Conservation (phyloP, 2,113 vertebrate species). For the Microcebus ravelobensis region DNA sequence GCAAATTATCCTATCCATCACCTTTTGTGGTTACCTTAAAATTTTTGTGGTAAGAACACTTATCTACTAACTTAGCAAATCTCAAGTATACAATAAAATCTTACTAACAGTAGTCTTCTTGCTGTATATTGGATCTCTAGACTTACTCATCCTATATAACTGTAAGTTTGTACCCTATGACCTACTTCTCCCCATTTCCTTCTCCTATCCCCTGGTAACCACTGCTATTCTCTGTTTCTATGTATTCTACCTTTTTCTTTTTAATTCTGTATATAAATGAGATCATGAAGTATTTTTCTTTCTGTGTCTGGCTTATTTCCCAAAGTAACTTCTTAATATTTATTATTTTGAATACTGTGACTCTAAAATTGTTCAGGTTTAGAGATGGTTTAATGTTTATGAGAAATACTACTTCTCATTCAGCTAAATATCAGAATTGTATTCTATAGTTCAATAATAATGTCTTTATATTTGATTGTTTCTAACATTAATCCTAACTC, state of each 20-base stretch:
- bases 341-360: background rate
- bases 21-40: background rate
- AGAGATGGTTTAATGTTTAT: background rate
- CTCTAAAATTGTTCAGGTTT: constrained; percentile 30
- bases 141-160: background rate
- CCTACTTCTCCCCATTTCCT: background rate
- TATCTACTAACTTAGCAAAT: too few species aligned
- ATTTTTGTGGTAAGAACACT: background rate
- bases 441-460: constrained; percentile 27
- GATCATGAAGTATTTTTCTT: background rate
- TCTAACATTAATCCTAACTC: background rate
- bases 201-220: background rate
- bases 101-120: background rate
- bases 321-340: background rate
- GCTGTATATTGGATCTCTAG: background rate
- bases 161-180: background rate
- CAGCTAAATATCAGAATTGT: constrained; percentile 3
- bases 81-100: background rate
- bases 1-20: background rate
- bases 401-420: background rate
- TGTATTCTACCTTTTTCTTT: background rate
- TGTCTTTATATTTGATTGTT: background rate
- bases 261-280: background rate
- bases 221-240: background rate
- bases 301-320: background rate